Conservation (phyloP, 2,113 vertebrate species). For the Amblyopsis rosae region DNA sequence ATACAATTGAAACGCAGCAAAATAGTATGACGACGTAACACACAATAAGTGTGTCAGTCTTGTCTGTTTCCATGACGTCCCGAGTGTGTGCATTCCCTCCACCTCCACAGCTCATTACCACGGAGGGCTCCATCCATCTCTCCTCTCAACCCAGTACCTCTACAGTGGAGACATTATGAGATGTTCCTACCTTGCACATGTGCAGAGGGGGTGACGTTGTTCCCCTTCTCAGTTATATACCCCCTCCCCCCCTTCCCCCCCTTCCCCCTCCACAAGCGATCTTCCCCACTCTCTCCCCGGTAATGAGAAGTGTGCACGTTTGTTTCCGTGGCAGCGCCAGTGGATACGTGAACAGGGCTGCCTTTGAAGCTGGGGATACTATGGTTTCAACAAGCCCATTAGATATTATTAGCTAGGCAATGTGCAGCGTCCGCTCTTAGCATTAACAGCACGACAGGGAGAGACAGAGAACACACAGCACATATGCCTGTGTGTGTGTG, state of each 20-base stretch:
- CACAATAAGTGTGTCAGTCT: not conserved
- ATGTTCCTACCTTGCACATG: too few relatives aligned
- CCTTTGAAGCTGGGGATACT: slow-evolving; percentile 2
- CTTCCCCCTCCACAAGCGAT: not conserved
- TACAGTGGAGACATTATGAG: too few relatives aligned
- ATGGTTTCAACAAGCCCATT: slow-evolving; percentile 1
- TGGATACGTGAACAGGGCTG: not conserved
- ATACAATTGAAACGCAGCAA: too few relatives aligned
- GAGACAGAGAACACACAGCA: not conserved
- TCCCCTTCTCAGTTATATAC: not conserved
- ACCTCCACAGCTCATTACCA: slow-evolving; percentile 4
- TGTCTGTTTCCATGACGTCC: not conserved
- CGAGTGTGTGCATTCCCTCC: not conserved
- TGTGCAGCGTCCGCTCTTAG: slow-evolving; percentile 11
- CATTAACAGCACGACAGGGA: not conserved
- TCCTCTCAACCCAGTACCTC: not conserved
- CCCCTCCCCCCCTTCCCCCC: not conserved
- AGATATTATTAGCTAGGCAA: slow-evolving; percentile 1
- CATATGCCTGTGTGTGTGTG: too few relatives aligned
- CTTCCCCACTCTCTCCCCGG: not conserved
- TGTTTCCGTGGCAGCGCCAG: slow-evolving; percentile 1
- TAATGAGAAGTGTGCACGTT: not conserved
- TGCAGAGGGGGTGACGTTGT: not conserved
- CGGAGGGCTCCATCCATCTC: not conserved
- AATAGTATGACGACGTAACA: too few relatives aligned